These are phyloP conservation scores for Tragelaphus eurycerus DNA, from an alignment of 2,797 vertebrate species.

Conservation along the genomic window DNA sequence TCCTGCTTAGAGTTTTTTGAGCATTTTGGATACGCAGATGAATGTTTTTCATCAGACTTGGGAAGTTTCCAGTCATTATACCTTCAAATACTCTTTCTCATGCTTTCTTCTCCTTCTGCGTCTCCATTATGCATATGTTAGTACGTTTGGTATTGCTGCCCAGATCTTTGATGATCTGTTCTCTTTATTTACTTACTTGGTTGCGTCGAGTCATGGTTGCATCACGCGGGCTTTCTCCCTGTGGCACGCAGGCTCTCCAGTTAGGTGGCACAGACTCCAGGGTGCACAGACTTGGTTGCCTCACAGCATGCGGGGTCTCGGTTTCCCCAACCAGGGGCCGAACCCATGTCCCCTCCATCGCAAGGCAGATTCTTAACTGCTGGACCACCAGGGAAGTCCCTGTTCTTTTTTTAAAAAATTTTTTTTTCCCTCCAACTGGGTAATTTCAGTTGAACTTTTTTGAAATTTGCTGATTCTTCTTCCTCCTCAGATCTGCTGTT, in stretches of 20 bases:
- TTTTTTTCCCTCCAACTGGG: neutral
- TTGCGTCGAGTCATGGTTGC: fast-evolving
- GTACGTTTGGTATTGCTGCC: neutral
- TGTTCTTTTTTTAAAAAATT: neutral
- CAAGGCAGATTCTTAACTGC: neutral
- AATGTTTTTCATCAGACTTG: neutral
- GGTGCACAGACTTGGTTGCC: neutral
- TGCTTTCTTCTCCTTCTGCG: neutral
- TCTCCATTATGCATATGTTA: neutral
- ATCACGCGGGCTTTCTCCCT: fast-evolving
- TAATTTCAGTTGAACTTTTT: neutral
- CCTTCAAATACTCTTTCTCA: neutral
- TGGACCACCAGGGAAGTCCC: neutral
- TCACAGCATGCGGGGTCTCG: neutral
- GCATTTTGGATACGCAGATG: neutral
- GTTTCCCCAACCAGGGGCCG: neutral
- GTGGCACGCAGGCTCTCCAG: neutral
- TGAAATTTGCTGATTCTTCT: neutral
- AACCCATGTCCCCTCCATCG: neutral
- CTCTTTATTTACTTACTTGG: neutral
- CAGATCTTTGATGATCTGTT: neutral
- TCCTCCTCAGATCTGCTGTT: neutral
- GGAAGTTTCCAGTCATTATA: neutral
- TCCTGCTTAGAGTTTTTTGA: neutral
- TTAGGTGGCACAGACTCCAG: fast-evolving